These are phyloP conservation scores for Melanotaenia duboulayi DNA, from an alignment of 2,113 vertebrate species.

Conservation along the genomic window DNA sequence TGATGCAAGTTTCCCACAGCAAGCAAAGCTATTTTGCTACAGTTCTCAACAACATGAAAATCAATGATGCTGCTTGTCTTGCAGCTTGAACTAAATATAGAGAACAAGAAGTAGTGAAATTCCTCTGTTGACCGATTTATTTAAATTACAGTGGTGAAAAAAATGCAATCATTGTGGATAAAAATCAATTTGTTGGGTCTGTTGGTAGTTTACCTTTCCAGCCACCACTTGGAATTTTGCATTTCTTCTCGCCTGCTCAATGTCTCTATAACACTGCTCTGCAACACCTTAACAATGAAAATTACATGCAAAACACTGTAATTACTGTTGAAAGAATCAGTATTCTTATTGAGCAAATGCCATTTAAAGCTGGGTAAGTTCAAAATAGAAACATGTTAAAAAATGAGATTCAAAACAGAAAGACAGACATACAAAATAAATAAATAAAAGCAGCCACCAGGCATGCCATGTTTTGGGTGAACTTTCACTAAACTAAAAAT, in stretches of 20 bases:
- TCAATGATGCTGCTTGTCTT: constrained; percentile 23
- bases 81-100: not conserved
- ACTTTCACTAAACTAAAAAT: constrained; percentile 66
- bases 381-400: not conserved
- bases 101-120: not conserved
- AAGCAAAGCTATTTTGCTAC: not conserved
- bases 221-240: not conserved
- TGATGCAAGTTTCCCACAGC: constrained; percentile 9
- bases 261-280: not conserved
- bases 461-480: constrained; percentile 30
- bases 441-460: constrained; percentile 6
- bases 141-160: not conserved
- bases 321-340: not conserved
- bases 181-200: constrained; percentile 9
- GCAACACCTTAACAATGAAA: not conserved
- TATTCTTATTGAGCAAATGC: not conserved
- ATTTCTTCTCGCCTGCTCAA: not conserved
- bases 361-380: not conserved
- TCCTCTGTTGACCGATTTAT: not conserved
- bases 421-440: not conserved
- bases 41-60: constrained; percentile 23
- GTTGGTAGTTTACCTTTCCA: not conserved
- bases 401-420: not conserved
- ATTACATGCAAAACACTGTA: not conserved
- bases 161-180: not conserved